phyloP scores from a whole-genome alignment of 23 tunicate species.

The Styela clava region DNA sequence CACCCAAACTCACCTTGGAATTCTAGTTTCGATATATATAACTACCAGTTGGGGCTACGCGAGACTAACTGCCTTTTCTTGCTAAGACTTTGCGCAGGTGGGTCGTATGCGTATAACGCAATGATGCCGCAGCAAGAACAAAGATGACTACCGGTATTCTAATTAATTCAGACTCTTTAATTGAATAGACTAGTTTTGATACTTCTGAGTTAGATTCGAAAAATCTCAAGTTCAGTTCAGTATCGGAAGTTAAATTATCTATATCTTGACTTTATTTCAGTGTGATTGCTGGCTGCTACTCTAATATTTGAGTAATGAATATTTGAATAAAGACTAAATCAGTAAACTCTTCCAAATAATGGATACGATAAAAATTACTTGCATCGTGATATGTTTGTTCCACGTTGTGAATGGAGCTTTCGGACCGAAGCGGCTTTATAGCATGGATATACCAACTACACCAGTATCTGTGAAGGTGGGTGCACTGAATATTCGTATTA shows the following conservation, averaged over 20 bases:
- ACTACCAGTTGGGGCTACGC: too few species aligned
- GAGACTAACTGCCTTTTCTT: too few species aligned
- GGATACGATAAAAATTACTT: background rate
- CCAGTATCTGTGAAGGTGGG: constrained; percentile 73
- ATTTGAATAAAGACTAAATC: background rate
- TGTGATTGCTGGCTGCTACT: background rate
- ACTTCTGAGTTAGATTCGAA: background rate
- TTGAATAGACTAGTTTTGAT: background rate
- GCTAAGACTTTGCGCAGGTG: too few species aligned
- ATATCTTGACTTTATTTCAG: background rate
- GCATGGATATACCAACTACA: constrained; percentile 40
- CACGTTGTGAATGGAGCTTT: constrained; percentile 27
- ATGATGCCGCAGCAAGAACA: too few species aligned
- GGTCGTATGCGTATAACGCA: too few species aligned
- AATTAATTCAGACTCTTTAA: too few species aligned
- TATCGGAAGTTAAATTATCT: background rate
- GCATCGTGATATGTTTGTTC: background rate
- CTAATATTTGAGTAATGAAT: background rate
- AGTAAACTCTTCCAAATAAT: background rate
- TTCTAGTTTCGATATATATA: too few species aligned
- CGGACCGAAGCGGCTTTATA: constrained; percentile 72
- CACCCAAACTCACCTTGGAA: too few species aligned
- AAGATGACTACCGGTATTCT: too few species aligned
- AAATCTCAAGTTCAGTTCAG: background rate
- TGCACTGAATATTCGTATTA: too few species aligned